These are phyloP conservation scores for Philonicus albiceps DNA, from an alignment of 2,888 invertebrate genomes.

Conservation along the genomic window DNA sequence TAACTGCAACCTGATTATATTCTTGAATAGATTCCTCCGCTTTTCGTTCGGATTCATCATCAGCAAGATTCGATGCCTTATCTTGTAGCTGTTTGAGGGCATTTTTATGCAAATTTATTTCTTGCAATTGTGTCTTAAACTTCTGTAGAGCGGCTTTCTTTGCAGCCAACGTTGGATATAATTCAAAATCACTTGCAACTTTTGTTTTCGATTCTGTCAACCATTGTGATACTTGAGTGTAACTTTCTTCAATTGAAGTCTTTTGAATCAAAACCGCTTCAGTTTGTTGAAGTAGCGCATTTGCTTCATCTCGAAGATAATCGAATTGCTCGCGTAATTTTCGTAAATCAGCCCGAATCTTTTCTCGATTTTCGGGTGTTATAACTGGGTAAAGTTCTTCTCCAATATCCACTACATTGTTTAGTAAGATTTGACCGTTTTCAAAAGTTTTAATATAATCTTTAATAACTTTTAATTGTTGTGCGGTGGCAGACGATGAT, in stretches of 20 bases:
- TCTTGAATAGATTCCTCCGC: slow-evolving; percentile 76
- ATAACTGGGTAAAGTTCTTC: slow-evolving; percentile 88
- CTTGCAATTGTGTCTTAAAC: slow-evolving; percentile 81
- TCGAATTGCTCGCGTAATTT: slow-evolving; percentile 84
- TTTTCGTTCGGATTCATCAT: slow-evolving; percentile 80
- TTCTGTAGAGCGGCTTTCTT: slow-evolving; percentile 88
- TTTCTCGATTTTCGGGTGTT: slow-evolving; percentile 86
- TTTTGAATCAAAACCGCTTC: slow-evolving; percentile 89
- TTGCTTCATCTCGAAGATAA: slow-evolving; percentile 82
- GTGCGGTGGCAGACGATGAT: slow-evolving; percentile 74
- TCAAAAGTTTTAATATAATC: slow-evolving; percentile 70
- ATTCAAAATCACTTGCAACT: slow-evolving; percentile 73
- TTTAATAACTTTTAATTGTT: slow-evolving; percentile 79
- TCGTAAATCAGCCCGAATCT: slow-evolving; percentile 82
- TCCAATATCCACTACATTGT: slow-evolving; percentile 83
- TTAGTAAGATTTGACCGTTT: slow-evolving; percentile 78
- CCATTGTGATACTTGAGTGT: slow-evolving; percentile 88
- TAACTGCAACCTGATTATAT: slow-evolving; percentile 73
- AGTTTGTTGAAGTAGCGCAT: slow-evolving; percentile 83
- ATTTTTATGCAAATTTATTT: slow-evolving; percentile 84
- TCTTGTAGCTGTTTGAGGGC: slow-evolving; percentile 85
- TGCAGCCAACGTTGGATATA: slow-evolving; percentile 83
- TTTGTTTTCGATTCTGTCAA: slow-evolving; percentile 80
- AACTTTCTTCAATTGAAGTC: slow-evolving; percentile 92
- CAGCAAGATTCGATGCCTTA: slow-evolving; percentile 79